Evolutionary conservation across 2,888 invertebrate genomes (phyloP), one percentile per base, ranked within the genome.

Genomic region (Calephelis perditalis): DNA sequence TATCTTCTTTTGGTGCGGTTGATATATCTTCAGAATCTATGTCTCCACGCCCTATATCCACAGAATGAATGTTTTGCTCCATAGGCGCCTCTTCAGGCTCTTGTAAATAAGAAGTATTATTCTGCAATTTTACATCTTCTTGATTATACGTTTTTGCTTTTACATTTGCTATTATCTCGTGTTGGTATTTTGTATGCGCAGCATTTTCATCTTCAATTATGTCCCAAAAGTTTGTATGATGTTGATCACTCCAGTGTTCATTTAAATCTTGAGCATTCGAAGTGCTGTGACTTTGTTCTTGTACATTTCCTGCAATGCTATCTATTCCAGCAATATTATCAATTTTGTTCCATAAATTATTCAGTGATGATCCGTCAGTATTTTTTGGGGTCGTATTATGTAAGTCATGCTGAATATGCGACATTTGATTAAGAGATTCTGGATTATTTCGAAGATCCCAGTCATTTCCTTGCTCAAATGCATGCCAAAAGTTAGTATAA

Each of bases 11-110:
- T 43, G 57, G 64, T 26, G 64, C 64, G 57, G 60, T 57, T 43
- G 59, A 49, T 12, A 59, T 62, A 40, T 75, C 75, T 62, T 79
- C 78, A 58, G 73, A 67, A 15, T 73, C 75, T 63, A 81, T 80
- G 63, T 81, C 81, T 35, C 81, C 81, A 10, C 79, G 75, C 0
- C 78, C 78, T 62, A 71, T 52, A 65, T 79, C 71, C 8, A 59
- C 59, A 35, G 72, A 65, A 52, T 60, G 58, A 49, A 9, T 59
- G 37, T 11, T 58, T 12, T 46, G 26, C 9, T 12, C 43, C 15
- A 2, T 43, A 6, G 43, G 26, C 10, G 9, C 35, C 9, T 6
- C 36, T 57, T 36, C 26, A 2, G 44, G 7, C 4, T 56, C 45
- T 26, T 26, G 1, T 26, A 40, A 40, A 6, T 58, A 11, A 9